Evolutionary conservation across 1,140 invertebrate genomes (phyloP).

Genomic region (Caenorhabditis tropicalis): DNA sequence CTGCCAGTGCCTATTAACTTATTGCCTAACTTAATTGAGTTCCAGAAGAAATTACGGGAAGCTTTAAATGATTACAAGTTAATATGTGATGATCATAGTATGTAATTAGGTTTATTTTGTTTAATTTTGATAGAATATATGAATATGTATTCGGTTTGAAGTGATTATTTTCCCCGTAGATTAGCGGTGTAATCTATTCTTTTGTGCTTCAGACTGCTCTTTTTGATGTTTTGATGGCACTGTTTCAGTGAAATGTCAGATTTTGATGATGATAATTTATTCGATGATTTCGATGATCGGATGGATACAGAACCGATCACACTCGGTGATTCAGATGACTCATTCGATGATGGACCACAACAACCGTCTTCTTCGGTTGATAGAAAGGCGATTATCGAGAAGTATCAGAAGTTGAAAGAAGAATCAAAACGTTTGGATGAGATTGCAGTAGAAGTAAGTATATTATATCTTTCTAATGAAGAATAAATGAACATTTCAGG

Average conservation of each 20-base stretch:
- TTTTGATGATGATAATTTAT: neutral
- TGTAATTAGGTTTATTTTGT: neutral
- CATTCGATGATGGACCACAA: neutral
- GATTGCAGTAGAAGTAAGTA: neutral
- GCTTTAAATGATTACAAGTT: neutral
- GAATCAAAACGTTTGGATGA: conserved; percentile 1
- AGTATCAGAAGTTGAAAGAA: conserved; percentile 35
- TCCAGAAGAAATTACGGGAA: neutral
- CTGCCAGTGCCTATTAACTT: neutral
- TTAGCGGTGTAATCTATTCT: neutral
- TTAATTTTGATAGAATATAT: neutral
- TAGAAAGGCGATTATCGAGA: neutral
- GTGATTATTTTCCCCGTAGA: neutral
- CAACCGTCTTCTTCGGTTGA: neutral
- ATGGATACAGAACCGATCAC: conserved; percentile 17
- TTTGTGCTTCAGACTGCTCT: neutral
- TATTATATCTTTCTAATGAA: no score
- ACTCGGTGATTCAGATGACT: conserved; percentile 12
- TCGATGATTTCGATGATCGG: neutral
- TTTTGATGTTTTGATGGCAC: neutral
- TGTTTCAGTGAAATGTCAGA: conserved; percentile 3
- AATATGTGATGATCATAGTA: neutral
- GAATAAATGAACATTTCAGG: no score
- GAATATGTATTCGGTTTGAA: neutral
- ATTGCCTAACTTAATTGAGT: neutral